These are phyloP conservation scores for Drosophila malerkotliana DNA, from an alignment of 1,140 invertebrate species.

Conservation along the genomic window DNA sequence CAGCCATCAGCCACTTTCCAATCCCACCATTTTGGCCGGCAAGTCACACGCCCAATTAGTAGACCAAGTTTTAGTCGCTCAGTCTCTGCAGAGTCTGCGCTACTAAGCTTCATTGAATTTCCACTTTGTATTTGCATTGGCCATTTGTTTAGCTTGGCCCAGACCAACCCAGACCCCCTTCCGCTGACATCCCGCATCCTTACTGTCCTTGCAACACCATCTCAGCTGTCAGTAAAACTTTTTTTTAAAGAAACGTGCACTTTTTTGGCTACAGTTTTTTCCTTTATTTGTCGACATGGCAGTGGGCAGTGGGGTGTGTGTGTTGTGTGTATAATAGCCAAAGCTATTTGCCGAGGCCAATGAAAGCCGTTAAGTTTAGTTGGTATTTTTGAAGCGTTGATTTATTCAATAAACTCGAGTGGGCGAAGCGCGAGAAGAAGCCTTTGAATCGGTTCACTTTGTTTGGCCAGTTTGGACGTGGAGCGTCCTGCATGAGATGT, in stretches of 20 bases:
- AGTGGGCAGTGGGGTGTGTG: neutral
- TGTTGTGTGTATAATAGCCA: conserved; percentile 53
- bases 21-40: conserved; percentile 25
- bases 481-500: conserved; percentile 28
- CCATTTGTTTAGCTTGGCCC: conserved; percentile 44
- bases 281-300: conserved; percentile 5
- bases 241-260: conserved; percentile 37
- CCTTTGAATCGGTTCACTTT: conserved; percentile 35
- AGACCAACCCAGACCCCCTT: neutral
- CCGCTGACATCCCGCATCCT: neutral
- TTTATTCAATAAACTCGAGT: conserved; percentile 71
- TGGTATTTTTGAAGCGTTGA: conserved; percentile 72
- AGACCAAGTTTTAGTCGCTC: conserved; percentile 73
- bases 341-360: conserved; percentile 69
- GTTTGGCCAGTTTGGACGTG: conserved; percentile 33
- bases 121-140: conserved; percentile 78
- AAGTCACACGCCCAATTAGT: conserved; percentile 81
- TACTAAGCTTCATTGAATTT: conserved; percentile 79
- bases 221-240: conserved; percentile 35
- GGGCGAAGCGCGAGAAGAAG: conserved; percentile 17
- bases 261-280: conserved; percentile 76
- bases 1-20: neutral
- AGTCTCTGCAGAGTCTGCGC: conserved; percentile 58
- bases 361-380: conserved; percentile 76
- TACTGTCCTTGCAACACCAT: conserved; percentile 11